These are phyloP conservation scores for Macquaria ambigua DNA, from an alignment of 2,113 vertebrate species.

Conservation along the genomic window DNA sequence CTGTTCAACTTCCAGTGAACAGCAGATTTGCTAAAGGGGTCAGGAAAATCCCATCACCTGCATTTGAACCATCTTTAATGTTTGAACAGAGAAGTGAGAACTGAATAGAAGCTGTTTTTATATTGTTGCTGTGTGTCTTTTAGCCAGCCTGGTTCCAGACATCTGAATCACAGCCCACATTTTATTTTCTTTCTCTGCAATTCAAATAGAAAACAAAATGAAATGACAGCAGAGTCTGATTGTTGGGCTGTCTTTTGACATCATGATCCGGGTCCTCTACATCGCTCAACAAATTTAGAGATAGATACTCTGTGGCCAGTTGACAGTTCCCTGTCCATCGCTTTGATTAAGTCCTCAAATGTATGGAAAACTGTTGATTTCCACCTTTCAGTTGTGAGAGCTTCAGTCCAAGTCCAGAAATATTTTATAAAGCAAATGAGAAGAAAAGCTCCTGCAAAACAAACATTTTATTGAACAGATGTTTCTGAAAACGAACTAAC, in stretches of 20 bases:
- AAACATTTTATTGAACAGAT: too few species aligned
- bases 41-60: slow-evolving; percentile 1
- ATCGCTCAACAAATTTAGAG: too few species aligned
- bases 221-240: background rate
- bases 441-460: background rate
- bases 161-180: too few species aligned
- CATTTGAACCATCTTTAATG: background rate
- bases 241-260: too few species aligned
- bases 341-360: background rate
- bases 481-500: too few species aligned
- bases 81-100: background rate
- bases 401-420: background rate
- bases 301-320: too few species aligned
- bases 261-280: background rate
- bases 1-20: background rate
- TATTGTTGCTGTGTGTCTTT: background rate
- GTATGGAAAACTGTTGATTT: background rate
- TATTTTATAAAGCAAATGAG: background rate
- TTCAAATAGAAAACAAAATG: background rate
- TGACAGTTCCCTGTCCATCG: background rate
- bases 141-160: background rate
- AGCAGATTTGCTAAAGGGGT: background rate
- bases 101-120: background rate
- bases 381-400: background rate
- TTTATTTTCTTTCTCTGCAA: background rate